phyloP scores from a whole-genome alignment of 2,113 vertebrate genomes.

The Tachycineta bicolor region DNA sequence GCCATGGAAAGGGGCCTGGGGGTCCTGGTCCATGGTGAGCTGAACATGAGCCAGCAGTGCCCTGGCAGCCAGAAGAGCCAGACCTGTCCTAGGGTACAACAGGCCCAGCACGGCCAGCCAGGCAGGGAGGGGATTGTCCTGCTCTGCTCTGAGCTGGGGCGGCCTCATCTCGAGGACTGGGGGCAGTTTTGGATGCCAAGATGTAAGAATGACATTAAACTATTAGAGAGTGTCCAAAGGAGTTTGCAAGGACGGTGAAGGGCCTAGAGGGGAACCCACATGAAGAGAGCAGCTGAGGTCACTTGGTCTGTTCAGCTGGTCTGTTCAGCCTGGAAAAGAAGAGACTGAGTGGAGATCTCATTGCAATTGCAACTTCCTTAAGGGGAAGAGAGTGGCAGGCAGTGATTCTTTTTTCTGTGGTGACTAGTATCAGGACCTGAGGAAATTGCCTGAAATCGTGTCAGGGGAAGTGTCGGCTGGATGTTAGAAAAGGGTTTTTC shows the following conservation, averaged over 20 bases:
- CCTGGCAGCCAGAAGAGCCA: background rate
- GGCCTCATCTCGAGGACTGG: fast-evolving
- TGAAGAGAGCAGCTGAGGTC: background rate
- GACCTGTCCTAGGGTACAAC: fast-evolving
- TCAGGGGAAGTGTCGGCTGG: background rate
- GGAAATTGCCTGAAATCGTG: background rate
- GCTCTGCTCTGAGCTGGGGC: background rate
- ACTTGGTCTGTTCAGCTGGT: no score
- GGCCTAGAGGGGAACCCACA: fast-evolving
- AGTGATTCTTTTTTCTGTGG: background rate
- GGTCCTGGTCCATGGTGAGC: fast-evolving
- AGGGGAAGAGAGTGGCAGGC: background rate
- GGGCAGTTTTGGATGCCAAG: fast-evolving
- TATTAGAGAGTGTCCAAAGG: fast-evolving
- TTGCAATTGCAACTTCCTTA: background rate
- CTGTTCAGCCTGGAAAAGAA: background rate
- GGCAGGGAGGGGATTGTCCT: background rate
- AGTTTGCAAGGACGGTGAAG: background rate
- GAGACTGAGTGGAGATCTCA: background rate
- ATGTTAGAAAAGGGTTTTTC: background rate
- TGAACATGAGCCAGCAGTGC: background rate
- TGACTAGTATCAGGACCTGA: background rate
- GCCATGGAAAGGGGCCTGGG: fast-evolving
- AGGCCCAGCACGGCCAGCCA: fast-evolving
- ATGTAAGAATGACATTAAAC: fast-evolving